Evolutionary conservation across 1,140 invertebrate species (phyloP).

Genomic region (Microplitis mediator): DNA sequence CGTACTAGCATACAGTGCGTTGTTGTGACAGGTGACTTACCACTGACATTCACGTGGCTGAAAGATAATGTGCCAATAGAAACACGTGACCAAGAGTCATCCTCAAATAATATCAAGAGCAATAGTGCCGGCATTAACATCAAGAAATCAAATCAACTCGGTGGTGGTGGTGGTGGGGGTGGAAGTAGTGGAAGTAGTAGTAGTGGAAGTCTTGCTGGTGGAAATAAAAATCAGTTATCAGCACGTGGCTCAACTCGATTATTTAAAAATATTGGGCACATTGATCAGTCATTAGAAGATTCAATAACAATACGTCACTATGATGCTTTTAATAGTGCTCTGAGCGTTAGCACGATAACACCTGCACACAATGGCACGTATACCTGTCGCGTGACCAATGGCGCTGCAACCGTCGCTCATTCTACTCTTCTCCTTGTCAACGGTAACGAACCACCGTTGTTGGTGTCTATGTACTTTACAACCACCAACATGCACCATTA

Average conservation of each 20-base stretch:
- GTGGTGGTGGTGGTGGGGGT: too few species aligned
- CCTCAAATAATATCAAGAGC: not conserved
- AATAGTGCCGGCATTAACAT: slow-evolving; percentile 30
- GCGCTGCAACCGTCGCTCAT: slow-evolving; percentile 67
- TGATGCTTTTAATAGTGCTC: slow-evolving; percentile 69
- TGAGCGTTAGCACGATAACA: slow-evolving; percentile 69
- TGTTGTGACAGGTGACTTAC: slow-evolving; percentile 71
- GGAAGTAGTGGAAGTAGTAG: too few species aligned
- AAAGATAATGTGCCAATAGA: slow-evolving; percentile 68
- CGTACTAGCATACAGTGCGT: slow-evolving; percentile 72
- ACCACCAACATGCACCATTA: not conserved
- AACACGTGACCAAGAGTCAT: slow-evolving; percentile 38
- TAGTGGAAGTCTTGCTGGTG: too few species aligned
- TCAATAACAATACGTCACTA: slow-evolving; percentile 68
- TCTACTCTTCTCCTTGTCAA: slow-evolving; percentile 69
- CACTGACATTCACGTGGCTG: slow-evolving; percentile 74
- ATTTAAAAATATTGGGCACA: not conserved
- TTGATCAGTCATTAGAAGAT: slow-evolving; percentile 48
- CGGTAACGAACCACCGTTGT: slow-evolving; percentile 61
- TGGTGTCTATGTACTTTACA: slow-evolving; percentile 39
- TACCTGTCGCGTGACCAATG: slow-evolving; percentile 71
- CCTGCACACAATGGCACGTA: slow-evolving; percentile 74
- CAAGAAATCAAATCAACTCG: slow-evolving; percentile 29
- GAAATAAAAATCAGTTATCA: not conserved
- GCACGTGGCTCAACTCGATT: slow-evolving; percentile 26